Percentiles rank a stretch among this genome's conserved stretches.
Evolutionary conservation across 2,113 vertebrate genomes (phyloP).

Genomic region (Coreoperca whiteheadi): DNA sequence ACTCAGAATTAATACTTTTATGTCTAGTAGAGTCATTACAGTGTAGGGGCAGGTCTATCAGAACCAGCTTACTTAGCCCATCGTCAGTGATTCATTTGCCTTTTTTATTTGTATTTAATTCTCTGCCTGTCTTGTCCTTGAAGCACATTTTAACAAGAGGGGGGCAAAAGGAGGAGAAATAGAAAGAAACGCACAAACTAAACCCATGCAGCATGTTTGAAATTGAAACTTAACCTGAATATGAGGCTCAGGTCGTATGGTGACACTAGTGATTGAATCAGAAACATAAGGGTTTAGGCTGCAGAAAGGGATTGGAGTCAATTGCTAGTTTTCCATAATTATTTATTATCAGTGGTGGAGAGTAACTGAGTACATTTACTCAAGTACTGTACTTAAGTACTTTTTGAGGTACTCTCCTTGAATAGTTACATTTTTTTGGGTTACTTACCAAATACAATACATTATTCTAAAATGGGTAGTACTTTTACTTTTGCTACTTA

Average conservation of each 20-base stretch:
- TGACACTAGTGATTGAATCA: not conserved
- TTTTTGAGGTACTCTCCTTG: not conserved
- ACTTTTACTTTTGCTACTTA: not conserved
- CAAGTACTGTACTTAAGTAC: no score
- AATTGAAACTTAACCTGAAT: not conserved
- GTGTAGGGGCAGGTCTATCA: not conserved
- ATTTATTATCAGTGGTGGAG: slow-evolving; percentile 11
- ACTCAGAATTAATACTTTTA: not conserved
- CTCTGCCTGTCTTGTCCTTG: not conserved
- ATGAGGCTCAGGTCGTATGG: not conserved
- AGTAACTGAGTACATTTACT: not conserved
- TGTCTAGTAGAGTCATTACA: not conserved
- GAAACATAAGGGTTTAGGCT: not conserved
- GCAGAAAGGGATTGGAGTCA: not conserved
- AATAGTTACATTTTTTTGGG: not conserved
- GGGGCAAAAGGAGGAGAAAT: not conserved
- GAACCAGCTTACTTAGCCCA: not conserved
- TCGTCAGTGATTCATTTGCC: not conserved
- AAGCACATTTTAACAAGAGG: not conserved
- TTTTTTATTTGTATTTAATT: not conserved
- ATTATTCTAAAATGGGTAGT: not conserved
- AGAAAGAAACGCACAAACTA: not conserved
- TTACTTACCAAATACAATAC: not conserved
- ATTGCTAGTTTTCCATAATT: not conserved
- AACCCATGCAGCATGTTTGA: not conserved